Conservation (phyloP, 37 sponge, comb jelly and placozoan species). For the Diacarnus erythraeanus region DNA sequence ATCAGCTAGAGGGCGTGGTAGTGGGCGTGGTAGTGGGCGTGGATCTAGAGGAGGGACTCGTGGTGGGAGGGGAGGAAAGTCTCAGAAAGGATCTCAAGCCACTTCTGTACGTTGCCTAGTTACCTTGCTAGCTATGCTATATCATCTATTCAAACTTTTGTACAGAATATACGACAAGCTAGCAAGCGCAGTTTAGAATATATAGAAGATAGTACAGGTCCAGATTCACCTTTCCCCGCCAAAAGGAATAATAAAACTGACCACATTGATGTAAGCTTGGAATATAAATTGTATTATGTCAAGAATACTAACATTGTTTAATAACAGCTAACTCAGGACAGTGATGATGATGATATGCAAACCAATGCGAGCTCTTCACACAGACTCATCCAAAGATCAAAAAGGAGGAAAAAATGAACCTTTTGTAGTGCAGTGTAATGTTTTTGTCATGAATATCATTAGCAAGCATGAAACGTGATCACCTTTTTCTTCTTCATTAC, state of each 20-base stretch:
- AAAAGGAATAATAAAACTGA: no score
- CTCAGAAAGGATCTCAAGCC: not conserved
- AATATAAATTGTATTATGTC: no score
- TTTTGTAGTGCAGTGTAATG: not conserved
- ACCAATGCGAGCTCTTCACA: not conserved
- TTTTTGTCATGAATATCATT: not conserved
- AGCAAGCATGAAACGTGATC: not conserved
- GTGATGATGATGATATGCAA: not conserved
- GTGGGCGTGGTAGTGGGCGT: constrained; percentile 1
- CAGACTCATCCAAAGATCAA: not conserved
- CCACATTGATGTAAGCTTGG: no score
- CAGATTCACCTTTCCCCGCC: no score
- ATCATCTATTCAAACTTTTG: no score
- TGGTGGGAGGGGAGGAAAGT: not conserved
- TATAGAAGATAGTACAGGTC: no score
- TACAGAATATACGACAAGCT: no score
- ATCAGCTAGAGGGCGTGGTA: not conserved
- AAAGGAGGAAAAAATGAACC: not conserved
- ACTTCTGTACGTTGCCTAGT: no score
- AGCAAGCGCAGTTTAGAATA: no score
- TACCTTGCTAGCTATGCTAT: no score
- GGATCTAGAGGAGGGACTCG: not conserved
- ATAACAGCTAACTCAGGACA: not conserved
- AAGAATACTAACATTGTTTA: no score
- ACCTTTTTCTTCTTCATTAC: not conserved